phyloP scores from a whole-genome alignment of 35 echinoderm and acorn worm genomes.

The Lytechinus pictus region DNA sequence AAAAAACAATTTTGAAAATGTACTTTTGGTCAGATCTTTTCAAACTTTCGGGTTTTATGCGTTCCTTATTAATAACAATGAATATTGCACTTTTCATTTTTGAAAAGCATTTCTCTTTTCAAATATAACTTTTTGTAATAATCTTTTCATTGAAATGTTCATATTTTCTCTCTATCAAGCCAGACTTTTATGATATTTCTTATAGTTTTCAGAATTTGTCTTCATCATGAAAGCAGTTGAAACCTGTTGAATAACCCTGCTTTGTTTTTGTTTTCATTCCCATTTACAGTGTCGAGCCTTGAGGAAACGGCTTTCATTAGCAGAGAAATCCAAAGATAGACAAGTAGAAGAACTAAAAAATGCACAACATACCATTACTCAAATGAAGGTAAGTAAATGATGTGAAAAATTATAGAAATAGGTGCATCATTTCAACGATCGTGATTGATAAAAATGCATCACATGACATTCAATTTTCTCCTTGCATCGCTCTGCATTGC shows the following conservation, averaged over 20 bases:
- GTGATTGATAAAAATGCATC: no score
- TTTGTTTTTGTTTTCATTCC: constrained; percentile 18
- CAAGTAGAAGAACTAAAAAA: constrained; percentile 64
- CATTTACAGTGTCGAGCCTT: constrained; percentile 65
- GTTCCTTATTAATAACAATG: no score
- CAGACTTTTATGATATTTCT: neutral
- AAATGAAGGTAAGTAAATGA: constrained; percentile 54
- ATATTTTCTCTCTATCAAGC: neutral
- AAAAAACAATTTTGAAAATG: no score
- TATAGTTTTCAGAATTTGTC: neutral
- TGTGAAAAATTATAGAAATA: neutral
- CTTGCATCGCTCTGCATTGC: no score
- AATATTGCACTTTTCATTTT: no score
- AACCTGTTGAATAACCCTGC: neutral
- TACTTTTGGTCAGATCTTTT: no score
- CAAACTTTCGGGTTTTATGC: no score
- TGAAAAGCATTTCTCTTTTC: no score
- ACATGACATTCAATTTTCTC: no score
- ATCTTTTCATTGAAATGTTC: neutral
- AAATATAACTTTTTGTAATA: no score
- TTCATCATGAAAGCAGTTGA: neutral
- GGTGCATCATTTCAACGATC: neutral
- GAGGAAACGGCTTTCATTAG: constrained; percentile 58
- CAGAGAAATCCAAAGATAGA: constrained; percentile 69
- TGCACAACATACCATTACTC: constrained; percentile 62